Conservation (phyloP, 2,113 vertebrate genomes). For the Chloropsis cyanopogon region DNA sequence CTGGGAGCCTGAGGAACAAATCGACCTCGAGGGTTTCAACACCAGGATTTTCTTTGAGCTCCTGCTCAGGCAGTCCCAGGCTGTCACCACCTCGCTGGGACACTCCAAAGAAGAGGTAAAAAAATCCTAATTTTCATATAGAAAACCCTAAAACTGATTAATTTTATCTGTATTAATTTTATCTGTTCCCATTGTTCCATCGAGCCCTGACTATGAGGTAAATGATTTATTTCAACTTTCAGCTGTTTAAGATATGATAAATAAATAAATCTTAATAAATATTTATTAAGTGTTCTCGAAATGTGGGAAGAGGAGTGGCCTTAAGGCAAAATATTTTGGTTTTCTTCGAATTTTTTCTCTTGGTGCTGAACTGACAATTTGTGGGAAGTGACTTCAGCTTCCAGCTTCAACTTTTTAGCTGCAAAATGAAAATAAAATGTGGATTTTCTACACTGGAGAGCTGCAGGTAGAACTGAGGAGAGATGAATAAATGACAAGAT, state of each 20-base stretch:
- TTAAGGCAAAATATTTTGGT: not conserved
- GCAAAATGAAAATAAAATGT: not conserved
- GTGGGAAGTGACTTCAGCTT: not conserved
- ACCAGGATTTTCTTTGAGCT: slow-evolving; percentile 82
- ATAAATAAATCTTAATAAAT: too few relatives aligned
- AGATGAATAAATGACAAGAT: fast-evolving
- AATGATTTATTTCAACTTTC: not conserved
- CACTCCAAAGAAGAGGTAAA: slow-evolving; percentile 83
- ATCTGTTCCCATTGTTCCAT: not conserved
- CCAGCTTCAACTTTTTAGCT: not conserved
- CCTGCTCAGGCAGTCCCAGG: slow-evolving; percentile 81
- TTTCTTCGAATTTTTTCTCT: not conserved
- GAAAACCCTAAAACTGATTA: fast-evolving
- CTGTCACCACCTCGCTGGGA: slow-evolving; percentile 80
- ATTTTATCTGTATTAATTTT: fast-evolving
- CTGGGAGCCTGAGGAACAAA: slow-evolving; percentile 76
- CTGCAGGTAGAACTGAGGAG: not conserved
- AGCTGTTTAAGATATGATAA: not conserved
- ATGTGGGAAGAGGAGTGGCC: not conserved
- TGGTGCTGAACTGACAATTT: not conserved
- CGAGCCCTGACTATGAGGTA: not conserved
- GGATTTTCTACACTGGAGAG: not conserved
- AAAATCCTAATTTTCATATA: not conserved
- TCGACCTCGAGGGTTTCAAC: slow-evolving; percentile 87
- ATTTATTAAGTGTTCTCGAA: not conserved